Evolutionary conservation across 2,113 vertebrate species (phyloP).

Genomic region (Leucoraja erinaceus): DNA sequence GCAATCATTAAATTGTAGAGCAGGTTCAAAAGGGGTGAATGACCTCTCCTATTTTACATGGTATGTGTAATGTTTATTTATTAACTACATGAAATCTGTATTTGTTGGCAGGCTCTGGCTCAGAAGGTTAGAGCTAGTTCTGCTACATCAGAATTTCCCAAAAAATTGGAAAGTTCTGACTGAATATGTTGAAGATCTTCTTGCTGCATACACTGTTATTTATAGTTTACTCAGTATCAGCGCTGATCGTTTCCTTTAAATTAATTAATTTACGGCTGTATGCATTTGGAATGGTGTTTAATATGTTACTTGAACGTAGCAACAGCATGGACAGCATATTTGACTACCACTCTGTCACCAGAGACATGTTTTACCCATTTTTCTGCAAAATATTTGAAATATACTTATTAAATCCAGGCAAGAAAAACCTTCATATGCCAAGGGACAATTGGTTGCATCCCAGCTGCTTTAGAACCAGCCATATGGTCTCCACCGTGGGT

Average conservation of each 20-base stretch:
- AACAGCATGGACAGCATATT: neutral
- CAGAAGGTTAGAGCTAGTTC: neutral
- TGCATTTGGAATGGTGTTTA: neutral
- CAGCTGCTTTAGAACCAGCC: neutral
- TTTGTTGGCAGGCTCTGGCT: too few species aligned
- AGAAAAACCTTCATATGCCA: neutral
- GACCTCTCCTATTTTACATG: too few species aligned
- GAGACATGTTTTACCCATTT: neutral
- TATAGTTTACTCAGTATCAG: neutral
- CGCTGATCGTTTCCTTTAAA: neutral
- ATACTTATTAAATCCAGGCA: neutral
- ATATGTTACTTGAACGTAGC: neutral
- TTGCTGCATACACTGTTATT: neutral
- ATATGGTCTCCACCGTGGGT: neutral
- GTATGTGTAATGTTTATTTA: too few species aligned
- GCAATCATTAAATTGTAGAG: too few species aligned
- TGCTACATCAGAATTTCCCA: neutral
- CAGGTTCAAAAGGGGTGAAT: too few species aligned
- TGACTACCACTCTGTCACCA: neutral
- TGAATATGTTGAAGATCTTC: neutral
- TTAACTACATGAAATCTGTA: too few species aligned
- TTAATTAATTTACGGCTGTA: neutral
- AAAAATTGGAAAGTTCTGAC: neutral
- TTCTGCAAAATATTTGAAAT: slow-evolving; percentile 9
- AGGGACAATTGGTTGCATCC: neutral